Base-by-base conservation (phyloP, 2,797 vertebrate genomes). In the Crenuchus spilurus region DNA sequence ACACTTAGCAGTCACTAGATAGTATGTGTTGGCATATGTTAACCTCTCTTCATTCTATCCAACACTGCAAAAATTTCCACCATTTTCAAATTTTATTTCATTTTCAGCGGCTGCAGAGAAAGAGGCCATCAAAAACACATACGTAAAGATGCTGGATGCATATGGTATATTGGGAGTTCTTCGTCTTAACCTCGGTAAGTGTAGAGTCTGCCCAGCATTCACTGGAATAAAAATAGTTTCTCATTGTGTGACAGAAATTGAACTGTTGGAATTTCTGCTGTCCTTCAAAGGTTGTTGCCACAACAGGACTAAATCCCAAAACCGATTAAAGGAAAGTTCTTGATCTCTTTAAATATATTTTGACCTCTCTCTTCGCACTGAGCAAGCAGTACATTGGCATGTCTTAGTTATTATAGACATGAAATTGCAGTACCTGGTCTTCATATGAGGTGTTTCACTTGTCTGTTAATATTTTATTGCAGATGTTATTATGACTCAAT, bases 111-210 rank as follows among this genome's bases (percentile, higher is more conserved):
- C 95, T 58, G 97, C 96, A 68, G 98, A 99, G 87, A 99, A 99
- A 82, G 97, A 99, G 30, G 94, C 96, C 60, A 97, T 99, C 80
- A 99, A 95, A 88, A 91, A 85, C 66, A 90, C 92, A 0, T 99
- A 97, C 74, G 89, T 90, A 77, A 99, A 96, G 90, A 96, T 98
- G 78, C 90, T 98, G 83, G 98, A 99, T 86, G 96, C 96, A 0
- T 99, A 99, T 79, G 98, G 97, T 52, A 96, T 99, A 72, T 82
- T 99, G 72, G 98, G 98, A 3, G 96, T 99, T 72, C 92, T 99
- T 60, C 94, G 96, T 18, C 90, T 99, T 70, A 99, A 99, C 79
- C 93, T 99, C 1, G 97, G 98, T 99, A 88, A 95, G 95, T 91
- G 20, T 57, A 35, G 10, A 0, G 20, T 57, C 6, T 31, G 51